A percentile compares a stretch with the other conserved stretches of the same genome.
phyloP scores from a whole-genome alignment of 2,888 invertebrate genomes.

The Andricus curvator region DNA sequence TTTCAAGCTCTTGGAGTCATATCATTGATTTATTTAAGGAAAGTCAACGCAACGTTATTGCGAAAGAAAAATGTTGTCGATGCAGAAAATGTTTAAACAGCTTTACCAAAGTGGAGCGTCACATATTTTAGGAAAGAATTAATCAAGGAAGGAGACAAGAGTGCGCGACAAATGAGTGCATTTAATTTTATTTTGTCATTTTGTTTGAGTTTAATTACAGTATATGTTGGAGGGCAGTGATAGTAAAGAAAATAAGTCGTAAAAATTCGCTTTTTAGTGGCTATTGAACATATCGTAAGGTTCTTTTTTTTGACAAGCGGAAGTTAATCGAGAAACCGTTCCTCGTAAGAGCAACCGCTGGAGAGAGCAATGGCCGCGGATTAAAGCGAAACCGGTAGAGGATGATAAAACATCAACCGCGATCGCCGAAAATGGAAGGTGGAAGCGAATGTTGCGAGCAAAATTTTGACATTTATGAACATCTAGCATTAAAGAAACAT shows the following conservation, averaged over 20 bases:
- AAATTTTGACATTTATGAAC: slow-evolving; percentile 27
- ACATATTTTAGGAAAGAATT: not conserved
- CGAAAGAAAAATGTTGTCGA: not conserved
- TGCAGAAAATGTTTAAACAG: not conserved
- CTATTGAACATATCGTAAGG: not conserved
- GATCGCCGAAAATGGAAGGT: slow-evolving; percentile 30
- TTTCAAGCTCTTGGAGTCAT: too few species aligned
- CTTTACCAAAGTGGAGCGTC: not conserved
- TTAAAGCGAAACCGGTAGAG: slow-evolving; percentile 38
- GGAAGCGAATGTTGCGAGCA: slow-evolving; percentile 2
- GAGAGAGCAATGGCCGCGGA: slow-evolving; percentile 35
- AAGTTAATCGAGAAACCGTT: slow-evolving; percentile 38
- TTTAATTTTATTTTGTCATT: not conserved
- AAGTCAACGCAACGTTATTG: not conserved
- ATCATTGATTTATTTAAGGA: not conserved
- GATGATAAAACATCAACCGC: slow-evolving; percentile 35
- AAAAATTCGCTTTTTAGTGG: slow-evolving; percentile 9
- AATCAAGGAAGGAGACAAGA: not conserved
- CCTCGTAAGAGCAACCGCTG: slow-evolving; percentile 30
- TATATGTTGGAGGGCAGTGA: not conserved
- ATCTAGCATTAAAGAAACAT: slow-evolving; percentile 12
- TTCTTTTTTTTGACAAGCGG: slow-evolving; percentile 16
- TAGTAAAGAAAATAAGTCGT: not conserved
- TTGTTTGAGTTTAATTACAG: not conserved
- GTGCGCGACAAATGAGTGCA: not conserved